Evolutionary conservation across 2,888 invertebrate genomes (phyloP).

Genomic region (Lasioglossum lativentre): DNA sequence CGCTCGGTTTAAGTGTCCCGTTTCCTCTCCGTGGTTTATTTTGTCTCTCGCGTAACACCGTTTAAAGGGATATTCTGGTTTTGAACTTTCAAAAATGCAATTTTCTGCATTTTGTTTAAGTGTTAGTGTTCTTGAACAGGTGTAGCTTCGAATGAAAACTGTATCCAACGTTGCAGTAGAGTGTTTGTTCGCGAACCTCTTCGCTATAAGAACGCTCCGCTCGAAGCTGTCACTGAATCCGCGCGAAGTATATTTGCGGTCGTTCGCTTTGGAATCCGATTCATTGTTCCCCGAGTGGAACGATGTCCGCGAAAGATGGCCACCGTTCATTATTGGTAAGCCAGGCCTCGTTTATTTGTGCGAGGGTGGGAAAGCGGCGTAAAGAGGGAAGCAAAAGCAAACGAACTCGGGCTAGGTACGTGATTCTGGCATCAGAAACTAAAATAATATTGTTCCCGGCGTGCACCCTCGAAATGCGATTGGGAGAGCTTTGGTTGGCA

Average conservation of each 20-base stretch:
- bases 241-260: neutral
- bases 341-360: slow-evolving; percentile 66
- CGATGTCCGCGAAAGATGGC: slow-evolving; percentile 37
- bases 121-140: neutral
- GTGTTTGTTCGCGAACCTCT: neutral
- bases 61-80: neutral
- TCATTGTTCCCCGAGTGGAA: slow-evolving; percentile 43
- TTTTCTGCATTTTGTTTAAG: neutral
- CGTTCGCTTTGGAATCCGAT: slow-evolving; percentile 27
- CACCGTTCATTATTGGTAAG: slow-evolving; percentile 52
- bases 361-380: slow-evolving; percentile 55
- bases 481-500: slow-evolving; percentile 39
- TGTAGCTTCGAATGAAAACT: too few relatives aligned
- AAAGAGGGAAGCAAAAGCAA: slow-evolving; percentile 65
- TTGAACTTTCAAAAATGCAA: neutral
- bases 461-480: slow-evolving; percentile 67
- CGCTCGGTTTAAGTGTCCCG: neutral
- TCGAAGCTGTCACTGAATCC: neutral
- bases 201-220: neutral
- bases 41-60: neutral
- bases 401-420: slow-evolving; percentile 54
- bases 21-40: neutral
- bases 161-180: too few relatives aligned
- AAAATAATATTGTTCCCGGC: slow-evolving; percentile 77
- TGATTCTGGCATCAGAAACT: slow-evolving; percentile 72